A percentile compares a stretch with the other conserved stretches of the same genome.
Evolutionary conservation across 2,797 vertebrate species (phyloP).

Genomic region (Darevskia mixta): DNA sequence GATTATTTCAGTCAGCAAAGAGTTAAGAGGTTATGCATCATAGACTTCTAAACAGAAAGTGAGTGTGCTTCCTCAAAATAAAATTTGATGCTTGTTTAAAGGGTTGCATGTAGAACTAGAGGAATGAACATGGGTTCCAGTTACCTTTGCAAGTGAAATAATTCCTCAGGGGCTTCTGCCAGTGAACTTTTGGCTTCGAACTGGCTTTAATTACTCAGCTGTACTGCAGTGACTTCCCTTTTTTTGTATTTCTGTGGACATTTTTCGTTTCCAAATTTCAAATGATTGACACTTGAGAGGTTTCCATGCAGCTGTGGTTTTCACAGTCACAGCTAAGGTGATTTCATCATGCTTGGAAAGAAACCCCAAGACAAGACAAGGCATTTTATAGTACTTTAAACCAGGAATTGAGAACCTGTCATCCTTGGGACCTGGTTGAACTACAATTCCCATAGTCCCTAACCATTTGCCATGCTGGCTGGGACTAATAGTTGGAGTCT

Average conservation of each 20-base stretch:
- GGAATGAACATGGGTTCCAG: not conserved
- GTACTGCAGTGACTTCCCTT: not conserved
- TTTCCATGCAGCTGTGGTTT: not conserved
- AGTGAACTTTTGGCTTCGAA: not conserved
- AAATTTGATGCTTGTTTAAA: not conserved
- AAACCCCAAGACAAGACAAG: not conserved
- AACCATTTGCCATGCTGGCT: too few species aligned
- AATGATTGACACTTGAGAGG: not conserved
- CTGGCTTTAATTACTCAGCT: not conserved
- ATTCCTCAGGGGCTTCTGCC: not conserved
- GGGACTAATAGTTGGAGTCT: too few species aligned
- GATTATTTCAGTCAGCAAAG: slow-evolving; percentile 8
- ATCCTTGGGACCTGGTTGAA: too few species aligned
- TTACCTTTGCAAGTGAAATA: not conserved
- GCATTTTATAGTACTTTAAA: too few species aligned
- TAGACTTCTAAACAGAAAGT: not conserved
- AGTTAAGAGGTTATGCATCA: not conserved
- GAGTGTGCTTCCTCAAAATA: not conserved
- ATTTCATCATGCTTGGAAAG: not conserved
- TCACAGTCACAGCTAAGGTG: not conserved
- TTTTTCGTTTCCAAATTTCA: too few species aligned
- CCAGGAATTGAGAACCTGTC: too few species aligned
- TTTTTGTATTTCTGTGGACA: not conserved
- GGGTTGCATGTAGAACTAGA: not conserved
- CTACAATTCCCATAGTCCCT: too few species aligned